phyloP scores from a whole-genome alignment of 2,113 vertebrate species.

The Centropus unirufus region DNA sequence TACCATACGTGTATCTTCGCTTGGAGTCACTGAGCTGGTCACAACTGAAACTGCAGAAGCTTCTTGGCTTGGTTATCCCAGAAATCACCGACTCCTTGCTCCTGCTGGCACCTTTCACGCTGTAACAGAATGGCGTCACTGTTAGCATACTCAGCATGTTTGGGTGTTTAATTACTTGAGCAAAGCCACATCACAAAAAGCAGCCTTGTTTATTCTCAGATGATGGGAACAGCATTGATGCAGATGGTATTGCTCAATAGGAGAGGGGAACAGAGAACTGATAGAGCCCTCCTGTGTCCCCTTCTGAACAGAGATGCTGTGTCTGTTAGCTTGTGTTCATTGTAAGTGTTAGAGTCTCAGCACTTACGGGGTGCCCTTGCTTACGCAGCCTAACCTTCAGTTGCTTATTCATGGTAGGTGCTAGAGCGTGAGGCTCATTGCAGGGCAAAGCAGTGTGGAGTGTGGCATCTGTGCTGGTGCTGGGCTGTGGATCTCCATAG shows the following conservation, averaged over 20 bases:
- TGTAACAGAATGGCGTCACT: constrained; percentile 32
- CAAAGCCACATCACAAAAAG: background rate
- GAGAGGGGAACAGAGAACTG: background rate
- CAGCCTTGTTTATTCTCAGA: background rate
- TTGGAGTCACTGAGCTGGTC: constrained; percentile 46
- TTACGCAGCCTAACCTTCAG: background rate
- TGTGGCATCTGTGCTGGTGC: background rate
- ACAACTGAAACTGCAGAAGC: constrained; percentile 70
- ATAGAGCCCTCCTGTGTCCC: background rate
- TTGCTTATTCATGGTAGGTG: background rate
- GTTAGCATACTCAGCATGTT: background rate
- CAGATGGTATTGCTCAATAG: background rate
- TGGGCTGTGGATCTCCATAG: background rate
- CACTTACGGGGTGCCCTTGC: background rate
- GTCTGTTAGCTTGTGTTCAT: background rate
- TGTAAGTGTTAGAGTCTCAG: background rate
- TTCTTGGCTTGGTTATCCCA: constrained; percentile 34
- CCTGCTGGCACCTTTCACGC: constrained; percentile 67
- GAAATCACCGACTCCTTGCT: constrained; percentile 75
- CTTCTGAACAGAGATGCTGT: background rate
- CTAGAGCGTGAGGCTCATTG: background rate
- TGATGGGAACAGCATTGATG: background rate
- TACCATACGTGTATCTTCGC: background rate
- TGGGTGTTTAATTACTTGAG: background rate
- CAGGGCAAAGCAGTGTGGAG: background rate